Evolutionary conservation across 2,797 vertebrate genomes (phyloP).

Genomic region (Telmatherina bonti): DNA sequence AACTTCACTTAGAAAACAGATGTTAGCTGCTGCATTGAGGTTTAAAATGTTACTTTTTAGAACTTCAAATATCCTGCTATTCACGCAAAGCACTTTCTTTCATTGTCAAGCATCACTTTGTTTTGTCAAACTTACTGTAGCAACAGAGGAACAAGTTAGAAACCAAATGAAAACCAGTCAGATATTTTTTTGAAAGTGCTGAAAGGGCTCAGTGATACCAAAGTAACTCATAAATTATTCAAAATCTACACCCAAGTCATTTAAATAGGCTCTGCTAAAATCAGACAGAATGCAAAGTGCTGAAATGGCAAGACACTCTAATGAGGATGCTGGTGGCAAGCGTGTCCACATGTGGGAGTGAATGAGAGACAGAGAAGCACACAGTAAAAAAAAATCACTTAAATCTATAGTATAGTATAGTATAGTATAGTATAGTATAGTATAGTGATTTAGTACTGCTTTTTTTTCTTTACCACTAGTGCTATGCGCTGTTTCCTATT

Average conservation of each 20-base stretch:
- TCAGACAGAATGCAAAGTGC: slow-evolving; percentile 57
- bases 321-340: slow-evolving; percentile 65
- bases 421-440: no score
- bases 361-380: not conserved
- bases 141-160: not conserved
- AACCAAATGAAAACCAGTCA: not conserved
- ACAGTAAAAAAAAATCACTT: not conserved
- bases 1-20: not conserved
- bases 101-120: not conserved
- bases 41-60: not conserved
- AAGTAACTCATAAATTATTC: slow-evolving; percentile 55
- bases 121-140: not conserved
- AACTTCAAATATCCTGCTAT: not conserved
- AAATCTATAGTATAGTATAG: not conserved
- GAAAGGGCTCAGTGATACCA: slow-evolving; percentile 28
- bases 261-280: slow-evolving; percentile 60
- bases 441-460: not conserved
- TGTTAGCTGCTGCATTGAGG: not conserved
- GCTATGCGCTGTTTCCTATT: no score
- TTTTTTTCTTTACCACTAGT: not conserved
- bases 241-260: slow-evolving; percentile 59
- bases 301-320: slow-evolving; percentile 63
- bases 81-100: not conserved
- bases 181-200: not conserved
- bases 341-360: slow-evolving; percentile 18